These are phyloP conservation scores for Panthera uncia DNA, from an alignment of 2,113 vertebrate species.

Conservation along the genomic window DNA sequence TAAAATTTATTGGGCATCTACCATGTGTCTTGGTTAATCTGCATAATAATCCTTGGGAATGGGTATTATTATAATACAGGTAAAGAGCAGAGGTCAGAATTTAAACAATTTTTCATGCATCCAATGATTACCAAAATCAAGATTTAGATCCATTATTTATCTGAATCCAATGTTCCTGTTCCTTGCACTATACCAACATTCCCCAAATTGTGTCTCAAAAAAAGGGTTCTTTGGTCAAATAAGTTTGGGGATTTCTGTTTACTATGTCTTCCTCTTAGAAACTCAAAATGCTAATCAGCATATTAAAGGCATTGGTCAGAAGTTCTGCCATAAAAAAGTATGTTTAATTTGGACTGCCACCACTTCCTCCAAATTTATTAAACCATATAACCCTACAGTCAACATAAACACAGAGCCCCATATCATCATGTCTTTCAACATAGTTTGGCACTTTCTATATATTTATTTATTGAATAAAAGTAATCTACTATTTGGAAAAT, in stretches of 20 bases:
- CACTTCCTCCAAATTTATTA: neutral
- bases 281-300: neutral
- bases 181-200: neutral
- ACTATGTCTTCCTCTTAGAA: neutral
- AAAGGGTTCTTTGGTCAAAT: neutral
- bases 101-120: neutral
- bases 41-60: neutral
- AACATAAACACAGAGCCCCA: neutral
- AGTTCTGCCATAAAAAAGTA: neutral
- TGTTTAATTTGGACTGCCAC: neutral
- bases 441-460: neutral
- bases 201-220: neutral
- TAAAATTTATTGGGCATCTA: neutral
- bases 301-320: neutral
- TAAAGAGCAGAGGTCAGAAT: neutral
- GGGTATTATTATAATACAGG: neutral
- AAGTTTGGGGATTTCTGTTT: neutral
- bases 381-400: neutral
- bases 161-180: neutral
- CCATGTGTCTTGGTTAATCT: neutral
- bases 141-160: neutral
- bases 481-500: constrained; percentile 12
- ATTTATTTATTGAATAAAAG: neutral
- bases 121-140: neutral
- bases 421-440: neutral